Evolutionary conservation across 2,797 vertebrate genomes (phyloP), one percentile per base, ranked within the genome.

Genomic region (Cygnus olor): DNA sequence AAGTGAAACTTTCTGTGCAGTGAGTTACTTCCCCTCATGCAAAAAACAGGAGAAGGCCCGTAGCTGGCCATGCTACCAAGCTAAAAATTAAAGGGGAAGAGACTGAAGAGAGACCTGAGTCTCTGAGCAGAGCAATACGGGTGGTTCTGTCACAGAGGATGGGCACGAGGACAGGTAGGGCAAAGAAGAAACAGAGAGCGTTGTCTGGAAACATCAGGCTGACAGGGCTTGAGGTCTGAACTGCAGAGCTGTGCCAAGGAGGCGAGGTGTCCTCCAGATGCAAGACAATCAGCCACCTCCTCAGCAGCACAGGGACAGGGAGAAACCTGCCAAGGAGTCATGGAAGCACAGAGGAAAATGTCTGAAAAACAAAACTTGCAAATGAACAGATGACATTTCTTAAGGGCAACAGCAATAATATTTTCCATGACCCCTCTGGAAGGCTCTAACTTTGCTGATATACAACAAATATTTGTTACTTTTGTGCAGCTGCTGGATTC

Each of bases 1-100:
- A 93, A 92, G 72, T 74, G 76, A 94, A 95, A 94, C 79, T 90
- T 70, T 78, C 65, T 78, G 65, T 42, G 42, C 32, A 60, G 44
- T 0, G 0, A 85, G 66, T 77, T 85, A 74, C n/a, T 87, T 95
- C 81, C 68, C 72, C 57, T 91, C 22, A 22, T 77, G 65, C 28
- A 89, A 89, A 89, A 72, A 20, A n/a, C 44, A 61, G 63, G 71
- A 78, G 57, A 64, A 80, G 65, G 34, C 6, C 25, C 20, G 5
- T 16, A 40, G 21, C 34, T 69, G 25, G 12, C 16, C 49, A 7
- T 40, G 27, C 2, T 60, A 24, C 27, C 44, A 24, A 4, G 12
- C 2, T 12, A 69, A 66, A 79, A 71, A 72, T 40, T 68, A 89
- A 85, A 84, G 34, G 3, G 14, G 70, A 90, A 73, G 27, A 57